These are phyloP conservation scores for Drosophila sproati DNA, from an alignment of 1,140 invertebrate species.

Conservation along the genomic window DNA sequence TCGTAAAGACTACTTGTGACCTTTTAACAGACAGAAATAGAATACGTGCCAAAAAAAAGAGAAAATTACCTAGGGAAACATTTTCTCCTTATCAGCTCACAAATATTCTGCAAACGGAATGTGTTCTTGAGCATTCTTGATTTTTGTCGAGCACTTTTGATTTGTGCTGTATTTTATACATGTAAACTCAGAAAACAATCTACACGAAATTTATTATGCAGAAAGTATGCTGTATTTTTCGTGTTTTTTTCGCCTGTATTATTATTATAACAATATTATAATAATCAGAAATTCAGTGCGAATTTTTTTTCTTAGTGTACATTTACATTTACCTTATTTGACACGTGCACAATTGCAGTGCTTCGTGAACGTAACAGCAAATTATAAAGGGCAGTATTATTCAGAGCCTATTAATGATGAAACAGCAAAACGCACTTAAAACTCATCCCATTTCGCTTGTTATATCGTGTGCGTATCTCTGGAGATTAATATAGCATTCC, in stretches of 20 bases:
- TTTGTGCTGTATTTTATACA: not conserved
- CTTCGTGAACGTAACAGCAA: not conserved
- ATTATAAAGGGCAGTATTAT: conserved; percentile 4
- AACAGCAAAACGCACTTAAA: conserved; percentile 44
- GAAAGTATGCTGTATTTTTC: too few relatives aligned
- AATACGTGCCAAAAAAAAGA: not conserved
- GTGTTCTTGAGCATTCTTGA: not conserved
- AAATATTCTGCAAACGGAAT: not conserved
- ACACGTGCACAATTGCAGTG: not conserved
- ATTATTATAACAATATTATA: too few relatives aligned
- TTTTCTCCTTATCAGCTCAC: not conserved
- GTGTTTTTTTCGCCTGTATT: too few relatives aligned
- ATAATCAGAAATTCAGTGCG: too few relatives aligned
- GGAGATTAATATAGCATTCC: not conserved
- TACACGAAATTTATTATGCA: too few relatives aligned
- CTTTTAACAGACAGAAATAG: not conserved
- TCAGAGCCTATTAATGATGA: conserved; percentile 2
- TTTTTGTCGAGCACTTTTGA: not conserved
- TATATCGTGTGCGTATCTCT: conserved; percentile 1
- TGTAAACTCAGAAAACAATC: too few relatives aligned
- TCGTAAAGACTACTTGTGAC: not conserved
- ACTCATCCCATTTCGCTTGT: conserved; percentile 1
- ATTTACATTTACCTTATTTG: not conserved
- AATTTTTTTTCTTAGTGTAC: not conserved
- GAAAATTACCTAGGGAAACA: not conserved